Percentiles rank a stretch among this genome's conserved stretches.
These are phyloP conservation scores for Melanostoma scalare DNA, from an alignment of 2,888 invertebrate genomes.

Conservation along the genomic window DNA sequence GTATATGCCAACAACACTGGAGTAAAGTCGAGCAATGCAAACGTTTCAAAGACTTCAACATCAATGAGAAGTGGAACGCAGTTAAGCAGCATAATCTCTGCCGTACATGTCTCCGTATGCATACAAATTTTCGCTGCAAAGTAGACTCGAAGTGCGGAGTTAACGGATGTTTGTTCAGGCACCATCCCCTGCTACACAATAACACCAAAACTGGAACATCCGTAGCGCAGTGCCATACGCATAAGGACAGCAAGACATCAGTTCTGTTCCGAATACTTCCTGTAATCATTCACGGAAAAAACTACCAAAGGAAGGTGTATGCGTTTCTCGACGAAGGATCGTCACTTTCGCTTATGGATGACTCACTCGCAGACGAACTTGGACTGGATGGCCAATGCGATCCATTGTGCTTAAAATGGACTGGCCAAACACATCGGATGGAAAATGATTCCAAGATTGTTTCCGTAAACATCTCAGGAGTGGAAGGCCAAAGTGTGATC, in stretches of 20 bases:
- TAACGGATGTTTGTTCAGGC: neutral
- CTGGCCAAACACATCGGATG: conserved; percentile 8
- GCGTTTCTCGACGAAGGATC: neutral
- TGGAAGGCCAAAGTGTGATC: neutral
- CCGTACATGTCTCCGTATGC: no score
- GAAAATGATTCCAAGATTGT: conserved; percentile 15
- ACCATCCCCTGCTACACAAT: conserved; percentile 1
- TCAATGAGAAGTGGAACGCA: no score
- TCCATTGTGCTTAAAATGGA: conserved; percentile 22
- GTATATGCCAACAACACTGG: neutral
- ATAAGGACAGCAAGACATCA: no score
- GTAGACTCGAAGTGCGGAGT: conserved; percentile 1
- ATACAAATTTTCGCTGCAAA: neutral
- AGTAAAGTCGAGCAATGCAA: neutral
- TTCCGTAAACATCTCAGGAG: conserved; percentile 8
- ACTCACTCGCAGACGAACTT: no score
- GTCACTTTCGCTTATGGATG: no score
- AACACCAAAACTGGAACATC: no score
- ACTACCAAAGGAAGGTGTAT: neutral
- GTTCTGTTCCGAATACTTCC: no score
- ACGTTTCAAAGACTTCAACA: no score
- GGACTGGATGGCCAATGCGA: no score
- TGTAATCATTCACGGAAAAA: no score
- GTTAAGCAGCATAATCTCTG: no score
- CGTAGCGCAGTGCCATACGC: no score